A percentile compares a stretch with the other conserved stretches of the same genome.
Conservation (phyloP, 2,797 vertebrate species). For the Micromesistius poutassou region DNA sequence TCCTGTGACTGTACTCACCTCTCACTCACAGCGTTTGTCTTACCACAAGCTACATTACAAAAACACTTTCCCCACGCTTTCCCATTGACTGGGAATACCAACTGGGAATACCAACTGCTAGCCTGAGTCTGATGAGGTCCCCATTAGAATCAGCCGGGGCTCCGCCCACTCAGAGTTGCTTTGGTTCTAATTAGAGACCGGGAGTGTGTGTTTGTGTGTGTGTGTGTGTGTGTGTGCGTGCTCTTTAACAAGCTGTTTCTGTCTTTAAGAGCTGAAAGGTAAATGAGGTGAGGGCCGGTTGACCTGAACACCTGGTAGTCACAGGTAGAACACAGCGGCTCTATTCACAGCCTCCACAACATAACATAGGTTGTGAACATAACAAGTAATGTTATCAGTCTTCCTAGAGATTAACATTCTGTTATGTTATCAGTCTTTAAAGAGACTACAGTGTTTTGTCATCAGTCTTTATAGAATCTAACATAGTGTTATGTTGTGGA, state of each 20-base stretch:
- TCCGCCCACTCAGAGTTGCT: background rate
- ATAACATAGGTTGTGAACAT: too few relatives aligned
- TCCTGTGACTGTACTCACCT: background rate
- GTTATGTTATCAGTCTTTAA: too few relatives aligned
- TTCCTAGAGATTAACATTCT: too few relatives aligned
- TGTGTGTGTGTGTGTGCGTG: conserved; percentile 4
- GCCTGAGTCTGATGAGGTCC: background rate
- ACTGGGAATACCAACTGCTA: too few relatives aligned
- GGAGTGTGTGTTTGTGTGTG: background rate
- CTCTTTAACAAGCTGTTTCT: conserved; percentile 66
- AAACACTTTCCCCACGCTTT: background rate
- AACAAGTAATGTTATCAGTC: too few relatives aligned
- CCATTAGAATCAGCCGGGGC: too few relatives aligned
- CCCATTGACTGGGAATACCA: too few relatives aligned
- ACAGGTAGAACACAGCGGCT: conserved; percentile 22
- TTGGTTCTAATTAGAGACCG: background rate
- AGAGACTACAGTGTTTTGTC: too few relatives aligned
- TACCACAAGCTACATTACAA: background rate
- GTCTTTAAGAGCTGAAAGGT: conserved; percentile 60
- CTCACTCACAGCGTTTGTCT: too few relatives aligned
- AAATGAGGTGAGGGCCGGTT: conserved; percentile 59
- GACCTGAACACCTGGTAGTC: conserved; percentile 40
- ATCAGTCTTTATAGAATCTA: too few relatives aligned
- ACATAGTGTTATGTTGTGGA: too few relatives aligned
- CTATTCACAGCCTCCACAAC: background rate